Percentiles rank a stretch among this genome's conserved stretches.
Evolutionary conservation across 2,888 invertebrate species (phyloP).

Genomic region (Falcaria lacertinaria): DNA sequence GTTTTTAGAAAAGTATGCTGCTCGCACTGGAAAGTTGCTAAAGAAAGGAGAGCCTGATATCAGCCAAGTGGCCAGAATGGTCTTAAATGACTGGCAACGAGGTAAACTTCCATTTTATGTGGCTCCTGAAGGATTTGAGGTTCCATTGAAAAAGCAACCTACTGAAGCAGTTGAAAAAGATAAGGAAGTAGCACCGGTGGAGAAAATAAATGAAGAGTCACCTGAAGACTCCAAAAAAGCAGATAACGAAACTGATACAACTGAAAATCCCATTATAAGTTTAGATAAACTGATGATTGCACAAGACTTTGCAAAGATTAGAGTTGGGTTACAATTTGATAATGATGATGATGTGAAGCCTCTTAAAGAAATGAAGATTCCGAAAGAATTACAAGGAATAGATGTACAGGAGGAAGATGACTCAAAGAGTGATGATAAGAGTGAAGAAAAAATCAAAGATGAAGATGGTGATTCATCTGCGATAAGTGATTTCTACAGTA

Average conservation of each 20-base stretch:
- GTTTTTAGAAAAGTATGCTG: conserved; percentile 95
- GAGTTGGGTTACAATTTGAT: conserved; percentile 85
- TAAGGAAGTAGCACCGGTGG: conserved; percentile 21
- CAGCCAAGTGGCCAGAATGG: conserved; percentile 92
- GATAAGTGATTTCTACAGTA: conserved; percentile 84
- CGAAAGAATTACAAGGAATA: conserved; percentile 65
- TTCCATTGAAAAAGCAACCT: conserved; percentile 78
- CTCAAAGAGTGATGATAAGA: conserved; percentile 31
- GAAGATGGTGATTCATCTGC: conserved; percentile 80
- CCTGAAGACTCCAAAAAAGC: conserved; percentile 42
- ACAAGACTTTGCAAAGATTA: conserved; percentile 91
- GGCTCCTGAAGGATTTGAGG: conserved; percentile 89
- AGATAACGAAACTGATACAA: conserved; percentile 30
- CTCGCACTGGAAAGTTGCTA: conserved; percentile 91
- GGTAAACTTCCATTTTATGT: conserved; percentile 98
- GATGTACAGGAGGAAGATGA: conserved; percentile 55
- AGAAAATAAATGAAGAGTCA: conserved; percentile 36
- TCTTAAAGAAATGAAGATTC: conserved; percentile 70
- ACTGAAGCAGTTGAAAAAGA: conserved; percentile 33
- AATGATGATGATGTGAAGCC: conserved; percentile 82
- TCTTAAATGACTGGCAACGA: conserved; percentile 99
- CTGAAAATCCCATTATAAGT: conserved; percentile 50
- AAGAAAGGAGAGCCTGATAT: conserved; percentile 99
- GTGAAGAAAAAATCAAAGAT: conserved; percentile 40
- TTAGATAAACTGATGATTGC: conserved; percentile 77